phyloP scores from a whole-genome alignment of 1,140 invertebrate genomes.

The Helicoverpa zea region DNA sequence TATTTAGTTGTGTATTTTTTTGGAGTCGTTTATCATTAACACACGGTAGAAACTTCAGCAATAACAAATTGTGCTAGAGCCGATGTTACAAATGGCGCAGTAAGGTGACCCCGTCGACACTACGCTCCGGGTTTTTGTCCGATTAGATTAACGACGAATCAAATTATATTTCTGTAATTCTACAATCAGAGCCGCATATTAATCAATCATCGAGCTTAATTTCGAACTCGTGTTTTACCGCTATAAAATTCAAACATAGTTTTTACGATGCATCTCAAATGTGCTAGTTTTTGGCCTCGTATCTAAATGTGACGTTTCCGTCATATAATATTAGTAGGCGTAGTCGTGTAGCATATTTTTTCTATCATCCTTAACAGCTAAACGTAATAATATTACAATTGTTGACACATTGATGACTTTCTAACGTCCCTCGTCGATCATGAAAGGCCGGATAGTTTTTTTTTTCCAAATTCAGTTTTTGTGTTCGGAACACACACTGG shows the following conservation, averaged over 20 bases:
- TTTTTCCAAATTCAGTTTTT: slow-evolving; percentile 24
- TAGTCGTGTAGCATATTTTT: slow-evolving; percentile 4
- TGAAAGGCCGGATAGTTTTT: slow-evolving; percentile 42
- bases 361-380: slow-evolving; percentile 32
- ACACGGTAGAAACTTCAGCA: neutral
- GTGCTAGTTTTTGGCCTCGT: neutral
- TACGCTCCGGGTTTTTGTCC: slow-evolving; percentile 46
- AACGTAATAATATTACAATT: slow-evolving; percentile 27
- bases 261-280: slow-evolving; percentile 22
- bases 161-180: slow-evolving; percentile 47
- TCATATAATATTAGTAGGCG: neutral
- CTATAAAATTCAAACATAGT: slow-evolving; percentile 43
- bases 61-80: slow-evolving; percentile 3
- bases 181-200: slow-evolving; percentile 37
- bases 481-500: slow-evolving; percentile 36
- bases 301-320: slow-evolving; percentile 8
- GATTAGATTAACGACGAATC: slow-evolving; percentile 49
- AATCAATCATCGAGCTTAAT: slow-evolving; percentile 42
- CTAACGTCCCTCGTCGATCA: slow-evolving; percentile 52
- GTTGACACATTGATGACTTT: slow-evolving; percentile 49
- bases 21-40: neutral
- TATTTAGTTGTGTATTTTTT: neutral
- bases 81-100: slow-evolving; percentile 31
- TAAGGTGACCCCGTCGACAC: slow-evolving; percentile 55
- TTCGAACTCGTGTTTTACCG: slow-evolving; percentile 38